A percentile compares a stretch with the other conserved stretches of the same genome.
These are phyloP conservation scores for Chelidonichthys spinosus DNA, from an alignment of 2,797 vertebrate species.

Conservation along the genomic window DNA sequence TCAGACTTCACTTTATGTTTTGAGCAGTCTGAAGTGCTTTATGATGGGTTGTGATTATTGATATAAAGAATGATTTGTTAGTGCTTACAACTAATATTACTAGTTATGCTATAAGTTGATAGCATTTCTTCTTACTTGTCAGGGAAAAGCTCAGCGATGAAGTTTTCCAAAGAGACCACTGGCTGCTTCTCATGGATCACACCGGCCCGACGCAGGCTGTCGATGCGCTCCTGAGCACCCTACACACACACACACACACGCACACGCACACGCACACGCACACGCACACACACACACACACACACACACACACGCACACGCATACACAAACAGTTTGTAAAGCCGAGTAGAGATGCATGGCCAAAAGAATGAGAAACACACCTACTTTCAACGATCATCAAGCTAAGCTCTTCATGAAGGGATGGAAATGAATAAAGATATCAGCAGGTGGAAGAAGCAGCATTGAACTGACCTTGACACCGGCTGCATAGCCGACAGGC, in stretches of 20 bases:
- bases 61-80: background rate
- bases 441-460: background rate
- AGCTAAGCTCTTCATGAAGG: no score
- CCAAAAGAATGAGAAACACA: no score
- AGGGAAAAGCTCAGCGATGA: conserved; percentile 95
- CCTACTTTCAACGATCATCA: no score
- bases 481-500: conserved; percentile 95
- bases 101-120: background rate
- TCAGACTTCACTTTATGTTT: no score
- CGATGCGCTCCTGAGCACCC: conserved; percentile 97
- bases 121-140: conserved; percentile 86
- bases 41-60: background rate
- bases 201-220: conserved; percentile 89
- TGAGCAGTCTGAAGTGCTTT: no score
- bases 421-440: background rate
- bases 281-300: no score
- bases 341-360: no score
- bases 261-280: no score
- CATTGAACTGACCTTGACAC: conserved; percentile 88
- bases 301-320: no score
- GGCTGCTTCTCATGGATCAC: conserved; percentile 95
- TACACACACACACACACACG: conserved; percentile 49
- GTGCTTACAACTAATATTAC: background rate
- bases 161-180: conserved; percentile 94
- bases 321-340: no score